Conservation (phyloP, 2,113 vertebrate species). For the Lophochroa leadbeateri region DNA sequence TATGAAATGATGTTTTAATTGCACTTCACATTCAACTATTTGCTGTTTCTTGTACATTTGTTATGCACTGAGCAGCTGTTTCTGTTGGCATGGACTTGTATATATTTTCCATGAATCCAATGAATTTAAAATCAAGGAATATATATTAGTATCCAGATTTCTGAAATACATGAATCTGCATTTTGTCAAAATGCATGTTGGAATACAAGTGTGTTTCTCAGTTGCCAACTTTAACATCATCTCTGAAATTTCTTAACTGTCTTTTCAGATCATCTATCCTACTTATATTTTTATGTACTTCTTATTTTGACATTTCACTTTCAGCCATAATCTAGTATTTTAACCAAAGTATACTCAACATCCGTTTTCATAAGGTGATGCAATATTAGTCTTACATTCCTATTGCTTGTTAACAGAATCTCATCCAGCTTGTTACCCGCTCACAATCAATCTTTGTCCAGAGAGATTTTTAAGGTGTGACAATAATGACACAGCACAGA, state of each 20-base stretch:
- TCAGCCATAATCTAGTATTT: background rate
- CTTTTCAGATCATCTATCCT: background rate
- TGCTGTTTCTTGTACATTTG: background rate
- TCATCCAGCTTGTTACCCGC: background rate
- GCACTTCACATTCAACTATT: background rate
- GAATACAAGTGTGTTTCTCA: background rate
- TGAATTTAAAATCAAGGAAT: background rate
- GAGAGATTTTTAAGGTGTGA: background rate
- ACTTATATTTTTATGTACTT: background rate
- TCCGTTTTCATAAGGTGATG: background rate
- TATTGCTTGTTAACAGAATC: background rate
- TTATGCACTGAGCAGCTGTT: background rate
- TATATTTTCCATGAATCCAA: background rate
- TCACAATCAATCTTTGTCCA: accelerated
- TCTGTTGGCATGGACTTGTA: background rate
- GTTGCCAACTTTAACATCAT: background rate
- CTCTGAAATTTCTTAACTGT: background rate
- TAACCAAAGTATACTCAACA: background rate
- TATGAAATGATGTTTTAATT: background rate
- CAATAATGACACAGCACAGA: background rate
- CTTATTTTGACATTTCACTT: background rate
- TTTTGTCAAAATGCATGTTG: background rate
- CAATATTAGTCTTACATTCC: background rate
- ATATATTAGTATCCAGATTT: background rate
- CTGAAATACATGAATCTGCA: background rate